phyloP scores from a whole-genome alignment of 2,797 vertebrate genomes.

The Phoxinus dragarum region DNA sequence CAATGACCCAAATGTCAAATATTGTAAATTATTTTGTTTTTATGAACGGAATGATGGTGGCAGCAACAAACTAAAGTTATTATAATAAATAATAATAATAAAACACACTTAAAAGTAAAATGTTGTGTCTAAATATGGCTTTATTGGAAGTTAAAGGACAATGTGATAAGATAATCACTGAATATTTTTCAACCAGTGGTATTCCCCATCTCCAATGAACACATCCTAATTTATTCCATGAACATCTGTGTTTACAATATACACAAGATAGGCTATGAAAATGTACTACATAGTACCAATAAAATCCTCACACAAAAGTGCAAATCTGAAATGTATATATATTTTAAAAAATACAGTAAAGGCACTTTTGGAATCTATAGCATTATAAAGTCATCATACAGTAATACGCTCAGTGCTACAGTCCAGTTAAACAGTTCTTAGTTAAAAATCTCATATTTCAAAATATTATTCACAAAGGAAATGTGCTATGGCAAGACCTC shows the following conservation, averaged over 20 bases:
- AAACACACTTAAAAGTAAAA: not conserved
- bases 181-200: not conserved
- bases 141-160: constrained; percentile 1
- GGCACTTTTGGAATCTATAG: constrained; percentile 5
- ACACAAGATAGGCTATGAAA: not conserved
- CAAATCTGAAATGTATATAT: not conserved
- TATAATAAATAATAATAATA: not conserved
- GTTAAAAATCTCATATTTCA: not conserved
- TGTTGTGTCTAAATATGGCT: not conserved
- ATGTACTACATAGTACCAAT: constrained; percentile 14
- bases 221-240: not conserved
- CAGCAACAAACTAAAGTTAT: not conserved
- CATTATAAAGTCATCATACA: not conserved
- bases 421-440: not conserved
- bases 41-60: not conserved
- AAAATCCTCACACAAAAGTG: constrained; percentile 11
- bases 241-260: not conserved
- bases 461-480: not conserved
- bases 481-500: not conserved
- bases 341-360: not conserved
- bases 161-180: not conserved
- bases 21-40: not conserved
- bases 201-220: not conserved
- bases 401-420: not conserved
- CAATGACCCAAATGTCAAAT: not conserved